A percentile compares a stretch with the other conserved stretches of the same genome.
These are phyloP conservation scores for Sphaerophoria taeniata DNA, from an alignment of 2,888 invertebrate genomes.

Conservation along the genomic window DNA sequence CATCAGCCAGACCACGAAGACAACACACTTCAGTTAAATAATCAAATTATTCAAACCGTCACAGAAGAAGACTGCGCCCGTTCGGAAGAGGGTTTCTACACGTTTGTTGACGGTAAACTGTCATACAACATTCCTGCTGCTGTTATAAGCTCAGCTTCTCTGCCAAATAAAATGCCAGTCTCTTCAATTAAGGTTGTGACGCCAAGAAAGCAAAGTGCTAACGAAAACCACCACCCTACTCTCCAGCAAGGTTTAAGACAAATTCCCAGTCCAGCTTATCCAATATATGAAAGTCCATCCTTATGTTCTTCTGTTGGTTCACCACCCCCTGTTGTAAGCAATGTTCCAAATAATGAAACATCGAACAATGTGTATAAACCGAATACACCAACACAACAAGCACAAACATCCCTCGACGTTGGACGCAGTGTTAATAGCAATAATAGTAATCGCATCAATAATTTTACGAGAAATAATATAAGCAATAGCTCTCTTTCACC, in stretches of 20 bases:
- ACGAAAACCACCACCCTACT: slow-evolving; percentile 54
- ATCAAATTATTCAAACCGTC: slow-evolving; percentile 55
- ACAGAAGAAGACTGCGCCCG: slow-evolving; percentile 51
- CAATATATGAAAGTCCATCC: slow-evolving; percentile 91
- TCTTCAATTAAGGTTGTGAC: slow-evolving; percentile 65
- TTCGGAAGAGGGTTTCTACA: slow-evolving; percentile 75
- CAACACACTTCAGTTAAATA: slow-evolving; percentile 61
- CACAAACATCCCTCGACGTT: slow-evolving; percentile 63
- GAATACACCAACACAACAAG: slow-evolving; percentile 73
- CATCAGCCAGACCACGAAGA: slow-evolving; percentile 79
- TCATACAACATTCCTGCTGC: slow-evolving; percentile 74
- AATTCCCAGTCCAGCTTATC: slow-evolving; percentile 91
- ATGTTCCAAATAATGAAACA: slow-evolving; percentile 77
- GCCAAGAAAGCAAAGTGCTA: slow-evolving; percentile 65
- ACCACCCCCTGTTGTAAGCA: slow-evolving; percentile 77
- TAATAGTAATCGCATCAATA: slow-evolving; percentile 77
- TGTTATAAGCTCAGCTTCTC: slow-evolving; percentile 62
- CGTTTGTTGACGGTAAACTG: slow-evolving; percentile 76
- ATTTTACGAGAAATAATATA: slow-evolving; percentile 76
- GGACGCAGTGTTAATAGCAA: slow-evolving; percentile 74
- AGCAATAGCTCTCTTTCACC: slow-evolving; percentile 79
- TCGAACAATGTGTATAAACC: slow-evolving; percentile 81
- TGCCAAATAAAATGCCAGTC: slow-evolving; percentile 49
- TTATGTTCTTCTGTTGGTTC: slow-evolving; percentile 81
- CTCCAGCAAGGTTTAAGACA: slow-evolving; percentile 82